Conservation (phyloP, 2,888 invertebrate genomes). For the Orthosia gracilis region DNA sequence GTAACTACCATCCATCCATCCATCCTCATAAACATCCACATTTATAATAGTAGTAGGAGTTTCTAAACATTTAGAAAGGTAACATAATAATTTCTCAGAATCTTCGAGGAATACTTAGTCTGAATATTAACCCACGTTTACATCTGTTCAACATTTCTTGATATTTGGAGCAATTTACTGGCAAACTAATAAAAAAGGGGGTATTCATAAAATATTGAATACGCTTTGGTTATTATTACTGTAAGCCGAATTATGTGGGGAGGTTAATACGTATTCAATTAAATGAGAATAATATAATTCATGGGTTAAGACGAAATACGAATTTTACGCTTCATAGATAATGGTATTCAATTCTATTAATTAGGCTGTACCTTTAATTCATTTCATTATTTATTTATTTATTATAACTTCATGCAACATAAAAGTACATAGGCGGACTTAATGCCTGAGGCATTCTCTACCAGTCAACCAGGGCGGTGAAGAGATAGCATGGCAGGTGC, state of each 20-base stretch:
- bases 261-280: neutral
- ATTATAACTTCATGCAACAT: no score
- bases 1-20: no score
- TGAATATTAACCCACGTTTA: conserved; percentile 13
- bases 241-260: neutral
- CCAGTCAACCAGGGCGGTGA: no score
- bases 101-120: conserved; percentile 3
- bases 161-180: conserved; percentile 9
- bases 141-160: neutral
- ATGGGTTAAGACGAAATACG: neutral
- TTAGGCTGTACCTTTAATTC: neutral
- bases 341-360: neutral
- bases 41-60: neutral
- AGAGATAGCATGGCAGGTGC: no score
- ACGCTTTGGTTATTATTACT: conserved; percentile 10
- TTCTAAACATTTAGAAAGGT: neutral
- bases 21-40: no score
- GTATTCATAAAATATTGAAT: conserved; percentile 8
- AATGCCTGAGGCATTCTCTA: no score
- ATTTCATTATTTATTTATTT: no score
- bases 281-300: conserved; percentile 4
- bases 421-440: no score
- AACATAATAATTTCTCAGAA: neutral
- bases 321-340: neutral
- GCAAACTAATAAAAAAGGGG: conserved; percentile 2